Evolutionary conservation across 2,113 vertebrate genomes (phyloP).

Genomic region (Melanotaenia duboulayi): DNA sequence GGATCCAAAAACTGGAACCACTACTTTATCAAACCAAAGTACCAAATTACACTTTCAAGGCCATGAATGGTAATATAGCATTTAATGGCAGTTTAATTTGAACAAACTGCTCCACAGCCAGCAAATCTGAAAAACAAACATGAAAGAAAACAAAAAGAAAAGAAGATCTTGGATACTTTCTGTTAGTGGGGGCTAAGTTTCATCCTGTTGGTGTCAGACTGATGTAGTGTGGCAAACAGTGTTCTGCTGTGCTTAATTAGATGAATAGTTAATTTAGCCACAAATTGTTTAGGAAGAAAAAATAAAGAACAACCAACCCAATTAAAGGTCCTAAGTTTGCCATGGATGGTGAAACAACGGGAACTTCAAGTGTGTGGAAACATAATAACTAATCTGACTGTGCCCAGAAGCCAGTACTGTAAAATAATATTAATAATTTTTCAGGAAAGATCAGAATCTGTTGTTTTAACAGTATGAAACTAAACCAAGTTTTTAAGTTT

Average conservation of each 20-base stretch:
- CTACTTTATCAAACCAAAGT: no score
- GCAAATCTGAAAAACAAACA: not conserved
- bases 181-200: not conserved
- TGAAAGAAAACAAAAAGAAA: not conserved
- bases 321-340: constrained; percentile 6
- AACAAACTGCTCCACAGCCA: not conserved
- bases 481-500: not conserved
- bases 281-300: constrained; percentile 11
- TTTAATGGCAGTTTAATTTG: not conserved
- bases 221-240: constrained; percentile 1
- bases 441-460: not conserved
- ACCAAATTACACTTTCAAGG: not conserved
- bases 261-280: not conserved
- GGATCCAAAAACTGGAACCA: no score
- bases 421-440: constrained; percentile 22
- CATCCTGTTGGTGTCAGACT: not conserved
- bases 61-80: not conserved
- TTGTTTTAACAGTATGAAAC: constrained; percentile 15
- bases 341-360: not conserved
- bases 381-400: not conserved
- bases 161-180: not conserved
- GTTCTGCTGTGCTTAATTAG: not conserved
- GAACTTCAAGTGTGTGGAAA: not conserved
- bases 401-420: not conserved
- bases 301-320: constrained; percentile 1